These are phyloP conservation scores for Antidorcas marsupialis DNA, from an alignment of 2,113 vertebrate species.

Conservation along the genomic window DNA sequence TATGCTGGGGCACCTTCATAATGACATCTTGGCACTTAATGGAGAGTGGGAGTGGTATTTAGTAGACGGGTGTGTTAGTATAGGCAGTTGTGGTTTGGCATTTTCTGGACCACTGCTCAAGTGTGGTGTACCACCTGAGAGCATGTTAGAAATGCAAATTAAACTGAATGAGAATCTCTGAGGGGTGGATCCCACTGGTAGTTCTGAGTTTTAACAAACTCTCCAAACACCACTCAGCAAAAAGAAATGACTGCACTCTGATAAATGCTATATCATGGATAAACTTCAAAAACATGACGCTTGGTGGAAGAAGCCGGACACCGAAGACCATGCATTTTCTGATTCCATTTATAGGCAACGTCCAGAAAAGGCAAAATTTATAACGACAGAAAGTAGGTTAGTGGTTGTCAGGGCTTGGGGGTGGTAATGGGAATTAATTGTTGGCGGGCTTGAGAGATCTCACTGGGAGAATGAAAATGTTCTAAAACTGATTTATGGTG, in stretches of 20 bases:
- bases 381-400: not conserved
- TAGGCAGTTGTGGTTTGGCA: not conserved
- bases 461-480: not conserved
- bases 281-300: not conserved
- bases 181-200: not conserved
- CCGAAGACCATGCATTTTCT: rapidly evolving
- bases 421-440: not conserved
- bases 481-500: not conserved
- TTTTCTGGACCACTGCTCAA: not conserved
- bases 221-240: not conserved
- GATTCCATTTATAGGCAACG: not conserved
- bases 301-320: not conserved
- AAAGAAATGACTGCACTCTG: not conserved
- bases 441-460: not conserved
- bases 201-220: not conserved
- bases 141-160: not conserved
- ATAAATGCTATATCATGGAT: not conserved
- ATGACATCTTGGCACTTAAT: not conserved
- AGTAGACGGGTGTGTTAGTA: not conserved
- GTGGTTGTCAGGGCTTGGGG: not conserved
- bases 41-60: too few species aligned
- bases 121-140: not conserved
- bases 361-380: not conserved
- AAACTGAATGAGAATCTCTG: not conserved
- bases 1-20: not conserved